phyloP scores from a whole-genome alignment of 2,113 vertebrate genomes.

The Pionites leucogaster region DNA sequence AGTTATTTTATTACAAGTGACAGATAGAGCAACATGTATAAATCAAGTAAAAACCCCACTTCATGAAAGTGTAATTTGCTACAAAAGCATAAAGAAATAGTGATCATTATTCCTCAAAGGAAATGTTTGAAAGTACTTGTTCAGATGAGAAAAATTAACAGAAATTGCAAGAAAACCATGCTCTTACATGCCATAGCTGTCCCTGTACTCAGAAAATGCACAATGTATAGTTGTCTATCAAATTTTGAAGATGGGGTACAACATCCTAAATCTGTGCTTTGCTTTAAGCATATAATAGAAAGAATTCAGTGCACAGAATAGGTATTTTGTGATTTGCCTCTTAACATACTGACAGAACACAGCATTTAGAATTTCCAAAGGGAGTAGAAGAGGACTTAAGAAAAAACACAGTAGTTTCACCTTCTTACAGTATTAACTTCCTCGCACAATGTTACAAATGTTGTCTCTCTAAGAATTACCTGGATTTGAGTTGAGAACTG shows the following conservation, averaged over 20 bases:
- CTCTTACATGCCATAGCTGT: not conserved
- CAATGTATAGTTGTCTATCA: accelerated
- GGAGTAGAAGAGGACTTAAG: not conserved
- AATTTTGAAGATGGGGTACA: not conserved
- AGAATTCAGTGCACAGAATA: not conserved
- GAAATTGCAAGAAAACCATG: not conserved
- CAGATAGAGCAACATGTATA: not conserved
- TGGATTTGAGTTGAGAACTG: not conserved
- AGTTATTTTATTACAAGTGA: not conserved
- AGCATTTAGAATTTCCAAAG: not conserved
- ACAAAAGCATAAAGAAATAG: not conserved
- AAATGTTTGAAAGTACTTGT: not conserved
- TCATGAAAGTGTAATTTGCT: not conserved
- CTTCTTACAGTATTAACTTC: not conserved
- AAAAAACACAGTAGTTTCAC: not conserved
- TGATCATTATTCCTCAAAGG: not conserved
- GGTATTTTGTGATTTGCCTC: not conserved
- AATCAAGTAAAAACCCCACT: not conserved
- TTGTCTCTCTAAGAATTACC: not conserved
- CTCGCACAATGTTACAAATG: not conserved
- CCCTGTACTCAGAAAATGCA: not conserved
- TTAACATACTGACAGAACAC: not conserved
- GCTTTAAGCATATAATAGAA: not conserved
- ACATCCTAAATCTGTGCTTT: not conserved
- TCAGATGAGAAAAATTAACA: not conserved